Percentiles rank a stretch among this genome's conserved stretches.
phyloP scores from a whole-genome alignment of 2,888 invertebrate genomes.

The Koerneria pararmatus region DNA sequence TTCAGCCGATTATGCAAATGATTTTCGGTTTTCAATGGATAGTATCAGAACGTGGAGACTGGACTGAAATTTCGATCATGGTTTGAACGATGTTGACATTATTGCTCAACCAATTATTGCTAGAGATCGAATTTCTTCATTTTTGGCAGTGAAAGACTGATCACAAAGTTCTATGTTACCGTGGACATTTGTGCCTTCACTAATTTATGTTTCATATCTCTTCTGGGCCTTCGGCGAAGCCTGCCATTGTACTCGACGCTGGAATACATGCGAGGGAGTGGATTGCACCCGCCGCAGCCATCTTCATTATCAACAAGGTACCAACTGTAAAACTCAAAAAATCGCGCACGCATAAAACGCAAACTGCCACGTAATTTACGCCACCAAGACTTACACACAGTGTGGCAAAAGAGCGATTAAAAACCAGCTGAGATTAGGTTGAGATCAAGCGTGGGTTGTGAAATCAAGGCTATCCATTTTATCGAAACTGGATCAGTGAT shows the following conservation, averaged over 20 bases:
- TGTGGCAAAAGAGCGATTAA: neutral
- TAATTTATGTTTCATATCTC: constrained; percentile 20
- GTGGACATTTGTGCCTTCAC: neutral
- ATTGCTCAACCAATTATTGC: too few relatives aligned
- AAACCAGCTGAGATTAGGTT: neutral
- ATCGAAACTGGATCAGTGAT: neutral
- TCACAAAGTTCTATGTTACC: neutral
- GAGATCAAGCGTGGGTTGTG: neutral
- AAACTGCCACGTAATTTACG: too few relatives aligned
- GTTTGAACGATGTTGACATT: too few relatives aligned
- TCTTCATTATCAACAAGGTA: constrained; percentile 48
- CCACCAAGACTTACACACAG: too few relatives aligned
- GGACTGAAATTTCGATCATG: too few relatives aligned
- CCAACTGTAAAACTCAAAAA: neutral
- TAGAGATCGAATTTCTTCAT: neutral
- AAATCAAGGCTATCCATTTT: neutral
- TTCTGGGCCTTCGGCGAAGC: constrained; percentile 32
- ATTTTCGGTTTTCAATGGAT: too few relatives aligned
- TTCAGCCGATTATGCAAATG: too few relatives aligned
- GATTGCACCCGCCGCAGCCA: constrained; percentile 54
- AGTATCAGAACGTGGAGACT: too few relatives aligned
- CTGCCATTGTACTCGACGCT: constrained; percentile 54
- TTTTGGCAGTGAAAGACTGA: neutral
- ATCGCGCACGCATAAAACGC: too few relatives aligned
- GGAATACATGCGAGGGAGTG: constrained; percentile 57